Evolutionary conservation across 2,797 vertebrate genomes (phyloP).

Genomic region (Leuciscus waleckii): DNA sequence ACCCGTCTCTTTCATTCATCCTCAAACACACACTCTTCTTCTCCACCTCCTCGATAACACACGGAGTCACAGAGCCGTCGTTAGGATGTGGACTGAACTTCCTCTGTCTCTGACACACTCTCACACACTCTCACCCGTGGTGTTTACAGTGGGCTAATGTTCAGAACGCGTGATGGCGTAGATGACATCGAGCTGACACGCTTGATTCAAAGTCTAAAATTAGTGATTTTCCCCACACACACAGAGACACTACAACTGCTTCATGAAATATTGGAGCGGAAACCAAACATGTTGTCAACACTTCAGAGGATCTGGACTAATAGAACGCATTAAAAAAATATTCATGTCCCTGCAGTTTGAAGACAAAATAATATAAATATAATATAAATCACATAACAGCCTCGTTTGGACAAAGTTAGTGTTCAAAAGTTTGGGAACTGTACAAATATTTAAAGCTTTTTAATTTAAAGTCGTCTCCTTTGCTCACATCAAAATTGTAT

Average conservation of each 20-base stretch:
- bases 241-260: background rate
- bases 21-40: constrained; percentile 17
- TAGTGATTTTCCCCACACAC: background rate
- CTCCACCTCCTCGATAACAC: background rate
- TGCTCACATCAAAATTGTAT: no score
- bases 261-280: background rate
- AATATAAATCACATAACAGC: background rate
- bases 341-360: background rate
- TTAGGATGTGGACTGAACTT: background rate
- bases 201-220: background rate
- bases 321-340: background rate
- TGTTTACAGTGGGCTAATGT: background rate
- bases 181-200: background rate
- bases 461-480: no score
- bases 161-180: background rate
- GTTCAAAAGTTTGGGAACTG: background rate
- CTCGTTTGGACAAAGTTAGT: background rate
- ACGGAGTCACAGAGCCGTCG: constrained; percentile 3
- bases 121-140: background rate
- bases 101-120: background rate
- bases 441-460: no score
- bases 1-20: constrained; percentile 50
- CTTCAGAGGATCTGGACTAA: background rate
- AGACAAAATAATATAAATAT: background rate
- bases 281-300: background rate